Conservation (phyloP, 2,113 vertebrate species). For the Elephas maximus region DNA sequence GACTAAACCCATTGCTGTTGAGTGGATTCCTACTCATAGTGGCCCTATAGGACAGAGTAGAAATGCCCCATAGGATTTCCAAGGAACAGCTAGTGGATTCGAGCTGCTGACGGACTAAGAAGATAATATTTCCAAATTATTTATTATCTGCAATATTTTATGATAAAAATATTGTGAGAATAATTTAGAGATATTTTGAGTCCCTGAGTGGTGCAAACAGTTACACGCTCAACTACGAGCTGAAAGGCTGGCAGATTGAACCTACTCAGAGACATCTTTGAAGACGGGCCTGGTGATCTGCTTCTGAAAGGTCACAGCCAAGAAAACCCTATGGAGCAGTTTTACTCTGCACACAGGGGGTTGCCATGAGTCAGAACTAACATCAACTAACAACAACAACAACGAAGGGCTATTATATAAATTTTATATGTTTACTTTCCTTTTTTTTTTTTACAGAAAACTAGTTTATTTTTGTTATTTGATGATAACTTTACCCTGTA, state of each 20-base stretch:
- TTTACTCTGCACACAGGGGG: not conserved
- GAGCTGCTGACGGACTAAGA: not conserved
- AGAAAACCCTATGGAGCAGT: not conserved
- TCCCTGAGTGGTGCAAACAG: not conserved
- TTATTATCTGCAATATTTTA: not conserved
- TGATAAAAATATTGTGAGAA: constrained; percentile 32
- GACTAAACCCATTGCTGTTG: not conserved
- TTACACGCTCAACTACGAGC: not conserved
- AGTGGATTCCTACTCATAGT: too few species aligned
- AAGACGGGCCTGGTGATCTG: not conserved
- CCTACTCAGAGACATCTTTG: not conserved
- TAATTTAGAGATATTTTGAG: not conserved
- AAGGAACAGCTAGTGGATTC: too few species aligned
- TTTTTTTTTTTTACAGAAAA: not conserved
- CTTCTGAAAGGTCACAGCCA: not conserved
- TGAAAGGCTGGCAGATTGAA: not conserved
- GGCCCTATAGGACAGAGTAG: too few species aligned
- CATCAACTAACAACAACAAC: not conserved
- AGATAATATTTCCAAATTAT: not conserved
- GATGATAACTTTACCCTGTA: not conserved
- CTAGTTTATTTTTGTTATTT: not conserved
- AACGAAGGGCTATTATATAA: not conserved
- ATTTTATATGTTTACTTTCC: not conserved
- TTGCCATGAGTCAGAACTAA: not conserved
- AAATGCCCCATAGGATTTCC: too few species aligned